Evolutionary conservation across 2,888 invertebrate species (phyloP).

Genomic region (Pseudeuparius sepicola): DNA sequence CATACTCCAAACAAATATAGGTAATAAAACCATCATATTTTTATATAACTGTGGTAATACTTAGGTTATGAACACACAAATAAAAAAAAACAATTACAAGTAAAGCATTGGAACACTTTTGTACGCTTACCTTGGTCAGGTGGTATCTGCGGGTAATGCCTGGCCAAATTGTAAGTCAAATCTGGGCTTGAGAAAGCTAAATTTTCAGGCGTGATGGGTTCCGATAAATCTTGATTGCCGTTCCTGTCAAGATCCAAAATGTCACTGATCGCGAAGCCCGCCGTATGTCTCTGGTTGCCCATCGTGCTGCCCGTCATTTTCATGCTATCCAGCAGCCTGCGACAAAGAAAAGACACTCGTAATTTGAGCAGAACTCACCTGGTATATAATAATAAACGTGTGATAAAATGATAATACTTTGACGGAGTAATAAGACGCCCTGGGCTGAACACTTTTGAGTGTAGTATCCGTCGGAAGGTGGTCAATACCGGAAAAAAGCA

Average conservation of each 20-base stretch:
- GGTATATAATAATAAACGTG: too few relatives aligned
- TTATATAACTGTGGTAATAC: too few relatives aligned
- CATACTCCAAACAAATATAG: too few relatives aligned
- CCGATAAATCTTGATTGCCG: slow-evolving; percentile 30
- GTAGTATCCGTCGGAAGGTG: too few relatives aligned
- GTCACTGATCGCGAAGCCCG: slow-evolving; percentile 87
- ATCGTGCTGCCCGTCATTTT: slow-evolving; percentile 59
- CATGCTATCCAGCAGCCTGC: slow-evolving; percentile 71
- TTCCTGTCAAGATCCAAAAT: slow-evolving; percentile 79
- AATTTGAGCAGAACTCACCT: too few relatives aligned
- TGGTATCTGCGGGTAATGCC: slow-evolving; percentile 32
- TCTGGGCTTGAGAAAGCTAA: slow-evolving; percentile 29
- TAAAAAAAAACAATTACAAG: slow-evolving; percentile 10
- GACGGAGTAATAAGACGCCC: too few relatives aligned
- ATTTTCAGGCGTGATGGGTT: slow-evolving; percentile 33
- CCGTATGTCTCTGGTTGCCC: slow-evolving; percentile 49
- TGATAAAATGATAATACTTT: too few relatives aligned
- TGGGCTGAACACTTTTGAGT: too few relatives aligned
- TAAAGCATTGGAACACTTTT: neutral
- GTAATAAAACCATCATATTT: too few relatives aligned
- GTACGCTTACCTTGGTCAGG: slow-evolving; percentile 32
- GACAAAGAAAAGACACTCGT: too few relatives aligned
- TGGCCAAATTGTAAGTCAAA: slow-evolving; percentile 29
- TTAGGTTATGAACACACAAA: too few relatives aligned
- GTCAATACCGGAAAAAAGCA: too few relatives aligned